Evolutionary conservation across 2,888 invertebrate species (phyloP), one percentile per base, ranked within the genome.

Genomic region (Aquatica leii): DNA sequence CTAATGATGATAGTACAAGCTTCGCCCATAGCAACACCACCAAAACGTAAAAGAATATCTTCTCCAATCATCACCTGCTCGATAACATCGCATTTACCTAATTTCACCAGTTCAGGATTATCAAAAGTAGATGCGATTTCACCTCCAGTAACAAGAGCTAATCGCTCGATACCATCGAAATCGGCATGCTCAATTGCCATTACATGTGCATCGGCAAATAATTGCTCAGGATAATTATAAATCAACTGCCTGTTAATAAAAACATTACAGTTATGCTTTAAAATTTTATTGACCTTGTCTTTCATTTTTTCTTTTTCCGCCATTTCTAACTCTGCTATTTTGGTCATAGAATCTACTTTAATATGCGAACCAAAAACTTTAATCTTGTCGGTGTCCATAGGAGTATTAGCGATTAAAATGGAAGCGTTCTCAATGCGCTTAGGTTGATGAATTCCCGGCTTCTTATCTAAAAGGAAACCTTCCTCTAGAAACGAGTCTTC

Each of bases 101-200:
- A 85, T 81, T 95, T 96, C 2, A 97, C 95, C 72, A 90, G 82
- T 11, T 94, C 92, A 0, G 98, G 98, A 67, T 92, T 88, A 77
- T 98, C 98, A 79, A 99, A 99, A 0, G 99, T 99, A 12, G 98
- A 99, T 1, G 94, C 96, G 74, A 99, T 99, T 84, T 99, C 99
- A 63, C 97, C 98, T 57, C 97, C 98, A 67, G 98, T 96, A 11
- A 99, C 99, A 18, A 98, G 87, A 20, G 98, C 98, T 62, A 99
- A 84, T 66, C 98, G 88, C 81, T 99, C 98, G 75, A 99, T 97
- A 54, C 99, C 99, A 81, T 99, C 98, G 80, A 99, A 99, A 81
- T 99, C 99, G 1, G 99, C 99, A 81, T 99, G 99, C 79, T 99
- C 99, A 73, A 99, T 99, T 0, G 99, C 98, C 98, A 99, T 99